A percentile compares a stretch with the other conserved stretches of the same genome.
Evolutionary conservation across 2,797 vertebrate genomes (phyloP).

Genomic region (Chromobotia macracanthus): DNA sequence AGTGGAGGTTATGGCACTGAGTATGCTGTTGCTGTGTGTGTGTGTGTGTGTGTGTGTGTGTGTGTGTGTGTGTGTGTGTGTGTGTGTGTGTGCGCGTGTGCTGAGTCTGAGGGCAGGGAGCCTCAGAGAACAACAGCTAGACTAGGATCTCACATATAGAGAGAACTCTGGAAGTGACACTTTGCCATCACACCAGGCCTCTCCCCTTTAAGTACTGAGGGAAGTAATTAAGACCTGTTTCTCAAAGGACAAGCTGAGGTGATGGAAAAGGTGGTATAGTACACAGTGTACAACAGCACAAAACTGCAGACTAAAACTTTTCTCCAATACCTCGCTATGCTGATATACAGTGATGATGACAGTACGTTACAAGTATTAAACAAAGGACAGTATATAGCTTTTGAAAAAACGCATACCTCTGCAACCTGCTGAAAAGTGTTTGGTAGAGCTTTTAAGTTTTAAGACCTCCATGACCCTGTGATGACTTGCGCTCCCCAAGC

Average conservation of each 20-base stretch:
- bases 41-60: too few relatives aligned
- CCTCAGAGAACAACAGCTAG: conserved; percentile 34
- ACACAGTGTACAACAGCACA: not conserved
- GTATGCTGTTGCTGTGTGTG: not conserved
- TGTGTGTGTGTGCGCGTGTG: conserved; percentile 11
- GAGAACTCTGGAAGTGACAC: conserved; percentile 52
- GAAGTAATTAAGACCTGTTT: conserved; percentile 54
- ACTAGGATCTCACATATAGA: conserved; percentile 38
- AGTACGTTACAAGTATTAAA: not conserved
- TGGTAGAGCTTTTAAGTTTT: too few relatives aligned
- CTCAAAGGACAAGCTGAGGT: conserved; percentile 32
- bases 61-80: too few relatives aligned
- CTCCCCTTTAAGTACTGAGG: conserved; percentile 34
- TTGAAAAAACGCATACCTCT: too few relatives aligned
- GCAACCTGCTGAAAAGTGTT: conserved; percentile 58
- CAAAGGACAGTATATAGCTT: not conserved
- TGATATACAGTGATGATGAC: not conserved
- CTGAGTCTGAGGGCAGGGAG: conserved; percentile 17
- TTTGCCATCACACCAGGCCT: conserved; percentile 49
- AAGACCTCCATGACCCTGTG: conserved; percentile 28
- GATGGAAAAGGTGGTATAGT: conserved; percentile 42
- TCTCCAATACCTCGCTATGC: not conserved
- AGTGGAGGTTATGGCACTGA: conserved; percentile 48
- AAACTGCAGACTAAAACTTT: conserved; percentile 1
- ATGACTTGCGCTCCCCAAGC: conserved; percentile 28